phyloP scores from a whole-genome alignment of 2,797 vertebrate genomes.

The Leptodactylus fallax region DNA sequence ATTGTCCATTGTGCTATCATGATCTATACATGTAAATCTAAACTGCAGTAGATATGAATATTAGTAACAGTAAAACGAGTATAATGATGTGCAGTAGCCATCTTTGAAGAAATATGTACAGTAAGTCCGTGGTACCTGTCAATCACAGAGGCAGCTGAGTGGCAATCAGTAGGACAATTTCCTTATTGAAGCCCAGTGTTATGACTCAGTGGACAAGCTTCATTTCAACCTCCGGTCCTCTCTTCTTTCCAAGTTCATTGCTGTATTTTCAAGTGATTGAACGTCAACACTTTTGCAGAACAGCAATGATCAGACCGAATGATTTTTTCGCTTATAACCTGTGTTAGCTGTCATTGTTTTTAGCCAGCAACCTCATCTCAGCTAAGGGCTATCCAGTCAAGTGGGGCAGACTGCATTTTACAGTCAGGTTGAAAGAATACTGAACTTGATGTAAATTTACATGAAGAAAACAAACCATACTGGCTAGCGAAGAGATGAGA shows the following conservation, averaged over 20 bases:
- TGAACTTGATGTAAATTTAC: constrained; percentile 20
- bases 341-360: background rate
- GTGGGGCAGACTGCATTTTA: constrained; percentile 33
- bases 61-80: constrained; percentile 50
- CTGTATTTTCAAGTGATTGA: constrained; percentile 23
- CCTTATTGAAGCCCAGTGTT: constrained; percentile 3
- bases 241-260: constrained; percentile 7
- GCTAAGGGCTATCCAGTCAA: constrained; percentile 12
- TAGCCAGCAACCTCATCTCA: constrained; percentile 17
- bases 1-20: too few species aligned
- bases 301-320: constrained; percentile 26
- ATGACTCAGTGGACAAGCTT: constrained; percentile 18
- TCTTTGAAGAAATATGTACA: background rate
- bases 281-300: constrained; percentile 14
- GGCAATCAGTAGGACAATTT: constrained; percentile 10
- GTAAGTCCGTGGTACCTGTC: background rate
- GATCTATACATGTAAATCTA: too few species aligned
- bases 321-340: constrained; percentile 24
- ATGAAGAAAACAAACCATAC: constrained; percentile 17
- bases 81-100: background rate
- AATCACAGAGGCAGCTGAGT: constrained; percentile 4
- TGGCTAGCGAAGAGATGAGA: background rate
- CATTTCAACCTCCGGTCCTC: background rate
- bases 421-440: constrained; percentile 18
- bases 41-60: background rate